Evolutionary conservation across 2,797 vertebrate genomes (phyloP), one percentile per base, ranked within the genome.

Genomic region (Falco columbarius): DNA sequence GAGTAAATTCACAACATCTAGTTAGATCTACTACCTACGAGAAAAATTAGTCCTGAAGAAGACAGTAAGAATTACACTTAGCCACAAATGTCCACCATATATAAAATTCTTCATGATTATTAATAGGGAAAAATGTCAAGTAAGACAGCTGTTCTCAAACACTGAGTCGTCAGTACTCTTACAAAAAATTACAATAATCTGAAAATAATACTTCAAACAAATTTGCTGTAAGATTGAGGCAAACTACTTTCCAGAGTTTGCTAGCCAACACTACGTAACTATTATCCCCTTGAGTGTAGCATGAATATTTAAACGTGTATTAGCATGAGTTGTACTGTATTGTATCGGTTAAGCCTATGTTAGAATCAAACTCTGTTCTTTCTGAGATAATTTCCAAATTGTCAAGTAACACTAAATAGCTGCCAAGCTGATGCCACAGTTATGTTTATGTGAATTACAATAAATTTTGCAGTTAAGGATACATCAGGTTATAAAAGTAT

Each of bases 1-100:
- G 66, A 63, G 86, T 84, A 66, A 61, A 72, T 23, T 81, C 59
- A 21, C 54, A 74, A 34, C 23, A 38, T 24, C 97, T 97, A 2
- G 97, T 98, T 73, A 98, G 98, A 97, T 98, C 98, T 98, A 98
- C 98, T 89, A 98, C 98, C 98, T 98, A 98, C 97, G 98, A 98
- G 96, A 98, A 99, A 97, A 98, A 98, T 96, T 98, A 93, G 98
- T 98, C 52, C 98, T 97, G 61, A 99, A 98, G 5, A 98, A 98
- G 51, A 98, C 98, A 9, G 98, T 98, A 81, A 98, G 98, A 70
- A 98, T 98, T 89, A 98, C 97, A 34, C 98, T 98, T 97, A 98
- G 98, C 95, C 98, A 97, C 7, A 98, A 75, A 98, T 98, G 80
- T 98, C 97, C 10, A 59, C 54, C 29, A 49, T 10, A 32, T 18